Evolutionary conservation across 2,113 vertebrate genomes (phyloP).

Genomic region (Corythaixoides concolor): DNA sequence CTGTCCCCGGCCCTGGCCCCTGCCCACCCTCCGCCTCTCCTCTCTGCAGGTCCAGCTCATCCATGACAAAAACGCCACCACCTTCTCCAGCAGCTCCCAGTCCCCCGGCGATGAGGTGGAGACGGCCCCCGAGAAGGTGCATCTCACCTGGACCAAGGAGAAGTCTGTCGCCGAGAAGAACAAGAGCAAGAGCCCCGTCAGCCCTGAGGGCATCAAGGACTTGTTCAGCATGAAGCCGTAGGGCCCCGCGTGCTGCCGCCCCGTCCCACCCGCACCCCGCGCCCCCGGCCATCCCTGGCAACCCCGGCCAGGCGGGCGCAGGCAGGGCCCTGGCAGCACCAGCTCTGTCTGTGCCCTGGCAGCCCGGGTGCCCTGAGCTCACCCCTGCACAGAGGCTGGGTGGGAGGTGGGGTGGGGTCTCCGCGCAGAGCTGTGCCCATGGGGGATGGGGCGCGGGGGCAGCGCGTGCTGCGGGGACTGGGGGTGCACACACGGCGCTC

Average conservation of each 20-base stretch:
- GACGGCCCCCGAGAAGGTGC: constrained; percentile 89
- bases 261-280: accelerated
- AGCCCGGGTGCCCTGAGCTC: background rate
- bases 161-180: constrained; percentile 89
- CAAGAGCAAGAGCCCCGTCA: constrained; percentile 87
- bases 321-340: background rate
- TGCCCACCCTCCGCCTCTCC: background rate
- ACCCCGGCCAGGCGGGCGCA: background rate
- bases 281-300: background rate
- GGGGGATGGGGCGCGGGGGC: background rate
- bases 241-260: constrained; percentile 22
- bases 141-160: constrained; percentile 97
- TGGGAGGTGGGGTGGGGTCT: background rate
- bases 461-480: background rate
- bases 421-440: constrained; percentile 77
- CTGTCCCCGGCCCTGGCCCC: constrained; percentile 3
- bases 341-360: background rate
- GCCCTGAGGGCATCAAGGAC: constrained; percentile 93
- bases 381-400: background rate
- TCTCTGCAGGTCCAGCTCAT: constrained; percentile 91
- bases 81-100: constrained; percentile 85
- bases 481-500: accelerated
- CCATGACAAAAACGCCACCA: constrained; percentile 88
- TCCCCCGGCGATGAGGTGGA: constrained; percentile 83
- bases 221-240: constrained; percentile 99